Base-by-base conservation (phyloP, 2,113 vertebrate species). In the Elephantulus edwardii region DNA sequence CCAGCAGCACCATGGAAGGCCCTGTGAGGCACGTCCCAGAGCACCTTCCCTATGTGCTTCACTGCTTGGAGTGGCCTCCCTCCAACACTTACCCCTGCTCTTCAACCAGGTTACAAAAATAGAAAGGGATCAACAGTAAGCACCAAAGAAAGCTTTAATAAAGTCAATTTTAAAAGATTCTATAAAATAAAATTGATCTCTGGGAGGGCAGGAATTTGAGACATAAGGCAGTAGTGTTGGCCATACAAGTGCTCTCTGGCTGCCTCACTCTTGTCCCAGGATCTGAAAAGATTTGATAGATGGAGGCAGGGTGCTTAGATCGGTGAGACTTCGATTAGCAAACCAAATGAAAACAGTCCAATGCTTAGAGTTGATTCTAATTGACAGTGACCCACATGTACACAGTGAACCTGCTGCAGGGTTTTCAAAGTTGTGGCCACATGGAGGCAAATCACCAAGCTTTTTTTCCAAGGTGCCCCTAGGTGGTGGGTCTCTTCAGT, bases 211-310 rank as follows among this genome's bases (percentile, higher is more conserved):
- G 48, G 35, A n/a, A 64, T 35, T 33, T 8, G 44, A 38, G 84
- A 60, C 10, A 2, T 0, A 1, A 16, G 40, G 74, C 12, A 19
- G 40, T 48, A 35, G 78, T 0, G 11, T 4, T 1, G 10, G 50
- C 35, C 74, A 35, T 28, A 9, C 24, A 4, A 1, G 5, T 5
- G 38, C 20, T 56, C 48, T 6, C 16, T 0, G 0, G 60, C 6
- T 5, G 22, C 40, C 26, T 33, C 8, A 5, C 52, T 20, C 16
- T 16, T 22, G 44, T 40, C 28, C 1, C 3, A 3, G 24, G 24
- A 19, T 5, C 60, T 0, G 2, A 40, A 35, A 33, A 24, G 71
- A 42, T 64, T 4, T 20, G 46, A 35, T 0, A 0, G 71, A 33
- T 74, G 71, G 40, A 30, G 13, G n/a, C 46, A 0, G 0, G 14